A percentile compares a stretch with the other conserved stretches of the same genome.
Evolutionary conservation across 2,797 vertebrate species (phyloP).

Genomic region (Phataginus tricuspis): DNA sequence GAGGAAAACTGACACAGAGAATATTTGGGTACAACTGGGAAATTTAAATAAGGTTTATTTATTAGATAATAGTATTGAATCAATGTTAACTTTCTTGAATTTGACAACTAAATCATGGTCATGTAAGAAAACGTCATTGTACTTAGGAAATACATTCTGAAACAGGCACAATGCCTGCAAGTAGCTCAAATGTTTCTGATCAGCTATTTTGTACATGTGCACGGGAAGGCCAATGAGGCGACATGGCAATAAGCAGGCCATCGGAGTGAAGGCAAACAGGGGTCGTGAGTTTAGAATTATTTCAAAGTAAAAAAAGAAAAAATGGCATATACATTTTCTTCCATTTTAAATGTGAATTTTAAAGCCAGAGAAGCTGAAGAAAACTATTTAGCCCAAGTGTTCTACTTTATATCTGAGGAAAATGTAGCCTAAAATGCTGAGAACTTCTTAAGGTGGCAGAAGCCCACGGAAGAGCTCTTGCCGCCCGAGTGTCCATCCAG

Average conservation of each 20-base stretch:
- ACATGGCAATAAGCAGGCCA: not conserved
- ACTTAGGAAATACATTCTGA: not conserved
- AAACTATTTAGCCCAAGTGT: not conserved
- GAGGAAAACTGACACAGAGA: not conserved
- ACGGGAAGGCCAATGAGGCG: not conserved
- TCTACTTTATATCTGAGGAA: not conserved
- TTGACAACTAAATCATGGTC: not conserved
- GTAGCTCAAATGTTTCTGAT: not conserved
- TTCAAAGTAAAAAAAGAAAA: slow-evolving; percentile 47
- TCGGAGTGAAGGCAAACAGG: not conserved
- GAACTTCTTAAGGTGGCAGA: not conserved
- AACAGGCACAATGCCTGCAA: not conserved
- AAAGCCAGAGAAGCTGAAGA: not conserved
- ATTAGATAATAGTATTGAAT: not conserved
- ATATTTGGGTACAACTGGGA: not conserved
- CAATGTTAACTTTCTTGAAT: not conserved
- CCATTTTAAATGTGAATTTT: not conserved
- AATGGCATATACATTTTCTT: not conserved
- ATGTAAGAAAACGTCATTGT: not conserved
- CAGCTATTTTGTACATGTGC: not conserved
- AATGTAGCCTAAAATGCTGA: not conserved
- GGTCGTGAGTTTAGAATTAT: slow-evolving; percentile 4
- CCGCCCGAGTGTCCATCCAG: not conserved
- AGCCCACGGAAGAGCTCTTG: not conserved
- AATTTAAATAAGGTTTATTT: not conserved